Base-by-base conservation (phyloP, 2,888 invertebrate genomes). In the Tineola bisselliella region DNA sequence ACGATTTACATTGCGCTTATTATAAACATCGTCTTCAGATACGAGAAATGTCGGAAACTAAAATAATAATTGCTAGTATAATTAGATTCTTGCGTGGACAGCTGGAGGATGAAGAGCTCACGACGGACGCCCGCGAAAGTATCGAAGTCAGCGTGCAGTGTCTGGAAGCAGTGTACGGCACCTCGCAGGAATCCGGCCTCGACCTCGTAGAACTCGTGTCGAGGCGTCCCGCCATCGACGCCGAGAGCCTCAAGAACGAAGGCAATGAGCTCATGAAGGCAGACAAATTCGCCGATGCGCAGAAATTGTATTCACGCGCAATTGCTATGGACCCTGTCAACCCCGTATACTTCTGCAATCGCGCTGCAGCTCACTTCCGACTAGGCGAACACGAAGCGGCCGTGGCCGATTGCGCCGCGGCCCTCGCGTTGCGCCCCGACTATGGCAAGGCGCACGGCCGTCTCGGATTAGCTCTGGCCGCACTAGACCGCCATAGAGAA, bases 361-460 rank as follows among this genome's bases (percentile, higher is more conserved):
- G 99, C 66, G 99, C 99, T 56, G 99, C 99, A 1, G 97, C 98
- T 0, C 93, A 94, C 76, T 97, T 94, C 74, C 96, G 97, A 74
- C 83, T 98, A 65, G 93, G 93, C 59, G 92, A 94, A 70, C 93
- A 96, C 72, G 89, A 92, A 62, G 89, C 91, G 63, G 96, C 98
- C 11, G 93, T 99, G 61, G 91, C 92, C 61, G 99, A 99, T 81
- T 98, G 98, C 76, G 91, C 93, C 68, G 91, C 92, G 54, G 98
- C 99, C 5, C 88, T 99, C 61, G 89, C 91, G 33, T 90, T 98
- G 67, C 97, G 99, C 78, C 93, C 96, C 0, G 90, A 91, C 63
- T 99, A 99, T 80, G 93, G 96, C 69, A 98, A 99, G 84, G 98
- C 98, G 4, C 97, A 96, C 80, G 96, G 97, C 0, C 91, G 98